Percentiles rank a stretch among this genome's conserved stretches.
phyloP scores from a whole-genome alignment of 2,113 vertebrate species.

The Etheostoma spectabile region DNA sequence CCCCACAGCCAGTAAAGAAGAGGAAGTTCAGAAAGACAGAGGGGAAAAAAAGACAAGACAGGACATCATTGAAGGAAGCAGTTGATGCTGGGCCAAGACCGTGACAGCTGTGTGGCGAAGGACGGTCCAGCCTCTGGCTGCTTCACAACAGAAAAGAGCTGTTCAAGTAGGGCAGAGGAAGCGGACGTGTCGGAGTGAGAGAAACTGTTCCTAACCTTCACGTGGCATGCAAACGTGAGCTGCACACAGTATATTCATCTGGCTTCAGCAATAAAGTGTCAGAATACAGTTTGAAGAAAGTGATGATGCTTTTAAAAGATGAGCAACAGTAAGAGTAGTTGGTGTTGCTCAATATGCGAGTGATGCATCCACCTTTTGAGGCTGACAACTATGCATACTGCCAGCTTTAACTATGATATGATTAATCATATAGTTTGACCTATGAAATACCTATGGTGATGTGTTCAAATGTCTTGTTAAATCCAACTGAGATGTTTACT shows the following conservation, averaged over 20 bases:
- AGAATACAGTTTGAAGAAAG: not conserved
- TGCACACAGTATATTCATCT: not conserved
- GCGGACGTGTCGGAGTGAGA: not conserved
- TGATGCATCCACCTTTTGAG: not conserved
- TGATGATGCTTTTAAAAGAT: not conserved
- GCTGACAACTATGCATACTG: not conserved
- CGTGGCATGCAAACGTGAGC: not conserved
- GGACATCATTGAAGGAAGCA: constrained; percentile 30
- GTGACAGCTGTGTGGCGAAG: constrained; percentile 62
- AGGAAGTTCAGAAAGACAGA: constrained; percentile 38
- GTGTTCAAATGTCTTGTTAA: not conserved
- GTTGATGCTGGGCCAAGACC: constrained; percentile 36
- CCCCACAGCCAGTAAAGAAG: constrained; percentile 39
- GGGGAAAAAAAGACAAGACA: not conserved
- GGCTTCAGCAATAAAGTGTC: not conserved
- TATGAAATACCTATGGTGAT: not conserved
- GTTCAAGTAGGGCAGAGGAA: constrained; percentile 23
- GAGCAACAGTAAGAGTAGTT: not conserved
- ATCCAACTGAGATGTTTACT: not conserved
- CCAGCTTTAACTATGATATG: not conserved
- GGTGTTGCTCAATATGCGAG: not conserved
- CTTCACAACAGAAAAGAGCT: constrained; percentile 36
- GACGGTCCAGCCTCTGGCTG: constrained; percentile 14
- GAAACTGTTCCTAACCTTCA: constrained; percentile 7
- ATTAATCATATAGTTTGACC: not conserved